Percentiles rank a stretch among this genome's conserved stretches.
phyloP scores from a whole-genome alignment of 2,113 vertebrate genomes.

The Pomatorhinus ruficollis region DNA sequence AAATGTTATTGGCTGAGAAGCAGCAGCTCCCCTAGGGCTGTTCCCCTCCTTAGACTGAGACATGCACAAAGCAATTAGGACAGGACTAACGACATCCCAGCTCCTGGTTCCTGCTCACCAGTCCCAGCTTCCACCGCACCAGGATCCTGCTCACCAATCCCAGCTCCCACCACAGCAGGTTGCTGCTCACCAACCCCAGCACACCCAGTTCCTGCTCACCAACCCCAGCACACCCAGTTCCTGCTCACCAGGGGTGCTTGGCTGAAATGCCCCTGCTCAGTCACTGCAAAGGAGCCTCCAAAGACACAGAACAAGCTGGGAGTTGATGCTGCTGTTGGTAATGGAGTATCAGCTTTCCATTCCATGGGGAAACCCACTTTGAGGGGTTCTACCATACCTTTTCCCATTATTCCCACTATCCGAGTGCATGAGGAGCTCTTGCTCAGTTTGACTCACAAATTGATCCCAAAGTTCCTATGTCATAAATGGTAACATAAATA shows the following conservation, averaged over 20 bases:
- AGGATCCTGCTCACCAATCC: neutral
- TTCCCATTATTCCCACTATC: neutral
- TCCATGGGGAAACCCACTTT: accelerated
- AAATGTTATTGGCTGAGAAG: neutral
- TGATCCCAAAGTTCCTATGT: neutral
- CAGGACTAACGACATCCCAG: neutral
- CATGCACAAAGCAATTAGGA: neutral
- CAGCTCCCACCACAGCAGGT: too few relatives aligned
- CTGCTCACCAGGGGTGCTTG: neutral
- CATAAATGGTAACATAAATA: neutral
- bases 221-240: neutral
- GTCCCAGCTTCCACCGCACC: neutral
- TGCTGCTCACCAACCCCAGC: neutral
- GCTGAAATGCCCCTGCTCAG: neutral
- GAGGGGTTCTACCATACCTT: neutral
- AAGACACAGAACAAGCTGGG: neutral
- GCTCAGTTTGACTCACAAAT: neutral
- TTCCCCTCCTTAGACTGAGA: neutral
- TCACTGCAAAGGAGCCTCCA: neutral
- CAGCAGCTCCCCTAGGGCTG: neutral
- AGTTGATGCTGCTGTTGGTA: neutral
- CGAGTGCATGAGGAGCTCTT: neutral
- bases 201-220: neutral
- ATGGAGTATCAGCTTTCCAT: neutral
- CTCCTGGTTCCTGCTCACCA: neutral